Conservation (phyloP, 2,113 vertebrate genomes). For the Morone chrysops region DNA sequence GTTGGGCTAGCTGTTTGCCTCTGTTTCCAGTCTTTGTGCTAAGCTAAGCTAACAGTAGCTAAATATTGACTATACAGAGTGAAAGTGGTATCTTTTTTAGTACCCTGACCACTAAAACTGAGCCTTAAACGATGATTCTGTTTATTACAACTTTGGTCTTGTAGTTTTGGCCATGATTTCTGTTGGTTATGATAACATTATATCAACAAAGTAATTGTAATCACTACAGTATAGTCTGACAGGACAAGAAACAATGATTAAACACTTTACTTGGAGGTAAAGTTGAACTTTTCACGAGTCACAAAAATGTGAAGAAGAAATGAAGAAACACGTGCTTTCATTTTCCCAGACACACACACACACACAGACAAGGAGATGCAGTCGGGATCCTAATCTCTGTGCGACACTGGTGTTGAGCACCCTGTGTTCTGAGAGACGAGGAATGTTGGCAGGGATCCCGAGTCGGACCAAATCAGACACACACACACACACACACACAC, state of each 20-base stretch:
- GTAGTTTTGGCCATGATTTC: no score
- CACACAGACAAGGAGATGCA: slow-evolving; percentile 11
- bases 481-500: slow-evolving; percentile 16
- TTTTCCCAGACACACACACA: neutral
- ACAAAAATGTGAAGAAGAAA: neutral
- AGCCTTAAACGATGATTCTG: neutral
- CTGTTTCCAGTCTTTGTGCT: neutral
- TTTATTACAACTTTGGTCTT: neutral
- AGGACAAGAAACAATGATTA: neutral
- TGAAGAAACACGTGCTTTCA: neutral
- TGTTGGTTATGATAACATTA: no score
- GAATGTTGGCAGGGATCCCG: slow-evolving; percentile 80
- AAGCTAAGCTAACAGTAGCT: neutral
- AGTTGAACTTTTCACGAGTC: slow-evolving; percentile 1
- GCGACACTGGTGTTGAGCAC: slow-evolving; percentile 67
- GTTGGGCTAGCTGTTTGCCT: no score
- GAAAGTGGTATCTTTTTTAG: neutral
- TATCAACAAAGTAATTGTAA: neutral
- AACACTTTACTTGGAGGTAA: neutral
- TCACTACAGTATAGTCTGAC: neutral
- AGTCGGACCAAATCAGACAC: slow-evolving; percentile 76
- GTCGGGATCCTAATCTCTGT: slow-evolving; percentile 66
- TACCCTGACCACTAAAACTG: neutral
- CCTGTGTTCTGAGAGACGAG: slow-evolving; percentile 77
- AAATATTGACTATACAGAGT: neutral